A percentile compares a stretch with the other conserved stretches of the same genome.
Conservation (phyloP, 2,113 vertebrate genomes). For the Erpornis zantholeuca region DNA sequence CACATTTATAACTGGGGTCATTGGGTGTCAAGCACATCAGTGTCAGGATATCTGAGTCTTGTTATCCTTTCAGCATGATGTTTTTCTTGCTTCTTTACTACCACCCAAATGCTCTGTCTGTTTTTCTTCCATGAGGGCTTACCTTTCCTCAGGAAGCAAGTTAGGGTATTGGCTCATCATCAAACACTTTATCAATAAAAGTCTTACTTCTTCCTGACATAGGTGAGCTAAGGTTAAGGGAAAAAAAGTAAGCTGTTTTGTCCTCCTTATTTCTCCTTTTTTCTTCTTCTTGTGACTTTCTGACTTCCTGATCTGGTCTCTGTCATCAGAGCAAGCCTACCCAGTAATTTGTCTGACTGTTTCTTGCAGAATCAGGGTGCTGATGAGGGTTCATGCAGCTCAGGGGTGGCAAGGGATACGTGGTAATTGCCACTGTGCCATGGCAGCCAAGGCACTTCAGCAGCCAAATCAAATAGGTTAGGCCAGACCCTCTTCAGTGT, state of each 20-base stretch:
- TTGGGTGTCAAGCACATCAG: accelerated
- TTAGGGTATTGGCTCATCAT: background rate
- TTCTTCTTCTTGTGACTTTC: background rate
- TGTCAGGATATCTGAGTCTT: background rate
- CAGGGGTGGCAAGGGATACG: background rate
- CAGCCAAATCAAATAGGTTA: background rate
- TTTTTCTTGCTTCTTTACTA: background rate
- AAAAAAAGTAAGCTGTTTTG: background rate
- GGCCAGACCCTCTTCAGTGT: background rate
- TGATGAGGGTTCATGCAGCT: background rate
- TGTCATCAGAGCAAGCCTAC: background rate
- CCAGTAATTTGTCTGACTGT: background rate
- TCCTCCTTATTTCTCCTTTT: background rate
- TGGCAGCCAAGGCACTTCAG: background rate
- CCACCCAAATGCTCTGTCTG: background rate
- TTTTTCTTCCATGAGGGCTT: background rate
- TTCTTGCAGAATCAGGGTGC: background rate
- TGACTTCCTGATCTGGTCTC: background rate
- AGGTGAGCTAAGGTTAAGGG: background rate
- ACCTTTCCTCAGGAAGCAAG: background rate
- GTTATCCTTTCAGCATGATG: background rate
- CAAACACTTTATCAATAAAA: background rate
- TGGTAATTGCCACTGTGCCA: background rate
- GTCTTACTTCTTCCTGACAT: background rate
- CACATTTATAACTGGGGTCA: background rate